Conservation (phyloP, 2,113 vertebrate genomes). For the Crypturellus undulatus region DNA sequence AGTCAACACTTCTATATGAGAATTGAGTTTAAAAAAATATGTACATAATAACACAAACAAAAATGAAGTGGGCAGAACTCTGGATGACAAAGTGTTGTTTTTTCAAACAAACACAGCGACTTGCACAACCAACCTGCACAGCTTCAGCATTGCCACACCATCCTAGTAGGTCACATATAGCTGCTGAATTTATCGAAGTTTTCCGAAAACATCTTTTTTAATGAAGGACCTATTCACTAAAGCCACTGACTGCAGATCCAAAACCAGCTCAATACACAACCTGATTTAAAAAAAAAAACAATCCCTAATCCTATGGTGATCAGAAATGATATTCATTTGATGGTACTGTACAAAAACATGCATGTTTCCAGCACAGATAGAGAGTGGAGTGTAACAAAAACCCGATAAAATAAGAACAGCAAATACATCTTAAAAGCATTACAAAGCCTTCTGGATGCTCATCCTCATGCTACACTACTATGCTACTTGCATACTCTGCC, state of each 20-base stretch:
- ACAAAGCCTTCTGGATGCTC: not conserved
- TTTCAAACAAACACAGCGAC: not conserved
- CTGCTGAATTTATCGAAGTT: not conserved
- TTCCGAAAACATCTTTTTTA: not conserved
- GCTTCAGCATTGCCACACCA: not conserved
- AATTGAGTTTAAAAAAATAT: not conserved
- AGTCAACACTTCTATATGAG: not conserved
- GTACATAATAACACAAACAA: not conserved
- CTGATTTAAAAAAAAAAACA: not conserved
- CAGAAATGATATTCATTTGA: not conserved
- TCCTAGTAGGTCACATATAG: not conserved
- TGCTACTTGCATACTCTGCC: not conserved
- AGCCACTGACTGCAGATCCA: not conserved
- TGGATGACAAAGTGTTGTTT: not conserved
- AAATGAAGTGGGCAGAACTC: not conserved
- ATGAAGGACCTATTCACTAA: not conserved
- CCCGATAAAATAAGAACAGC: not conserved
- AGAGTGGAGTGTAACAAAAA: not conserved
- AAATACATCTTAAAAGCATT: not conserved
- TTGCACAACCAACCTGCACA: not conserved
- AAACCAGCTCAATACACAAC: not conserved
- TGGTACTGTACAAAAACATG: not conserved
- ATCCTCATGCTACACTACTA: not conserved
- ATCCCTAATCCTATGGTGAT: fast-evolving
- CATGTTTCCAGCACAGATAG: not conserved